A percentile compares a stretch with the other conserved stretches of the same genome.
Conservation (phyloP, 1,140 invertebrate genomes). For the Monomorium pharaonis region DNA sequence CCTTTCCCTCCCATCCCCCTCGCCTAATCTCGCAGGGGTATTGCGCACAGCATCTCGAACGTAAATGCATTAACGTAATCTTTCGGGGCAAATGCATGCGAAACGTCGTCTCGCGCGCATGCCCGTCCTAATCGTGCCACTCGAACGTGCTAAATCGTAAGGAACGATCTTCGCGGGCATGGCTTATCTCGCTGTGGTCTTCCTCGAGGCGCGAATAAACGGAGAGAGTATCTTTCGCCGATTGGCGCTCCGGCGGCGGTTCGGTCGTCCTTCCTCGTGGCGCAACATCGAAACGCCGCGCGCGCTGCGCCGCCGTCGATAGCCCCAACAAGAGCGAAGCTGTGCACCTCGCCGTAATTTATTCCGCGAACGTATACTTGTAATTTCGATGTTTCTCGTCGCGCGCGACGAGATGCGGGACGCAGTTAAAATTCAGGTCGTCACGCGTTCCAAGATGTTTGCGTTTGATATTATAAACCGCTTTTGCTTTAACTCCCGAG, state of each 20-base stretch:
- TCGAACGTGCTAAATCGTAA: conserved; percentile 55
- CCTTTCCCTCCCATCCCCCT: not conserved
- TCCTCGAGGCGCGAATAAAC: conserved; percentile 25
- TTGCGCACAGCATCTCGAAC: not conserved
- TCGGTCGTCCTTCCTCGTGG: not conserved
- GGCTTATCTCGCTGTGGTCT: conserved; percentile 46
- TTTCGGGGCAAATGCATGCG: not conserved
- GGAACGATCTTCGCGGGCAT: conserved; percentile 41
- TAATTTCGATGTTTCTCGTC: conserved; percentile 38
- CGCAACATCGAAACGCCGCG: not conserved
- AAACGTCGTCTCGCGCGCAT: not conserved
- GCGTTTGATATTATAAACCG: conserved; percentile 43
- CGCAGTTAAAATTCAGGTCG: conserved; percentile 48
- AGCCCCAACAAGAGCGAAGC: too few species aligned
- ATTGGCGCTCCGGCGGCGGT: not conserved
- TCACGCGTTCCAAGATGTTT: conserved; percentile 36
- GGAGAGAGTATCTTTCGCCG: not conserved
- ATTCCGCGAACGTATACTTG: conserved; percentile 37
- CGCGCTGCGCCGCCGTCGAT: not conserved
- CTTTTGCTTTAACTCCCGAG: conserved; percentile 1
- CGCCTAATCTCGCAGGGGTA: not conserved
- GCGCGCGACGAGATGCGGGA: not conserved
- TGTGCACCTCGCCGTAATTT: conserved; percentile 26
- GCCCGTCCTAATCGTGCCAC: not conserved
- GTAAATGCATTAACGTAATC: conserved; percentile 20